Conservation (phyloP, 2,888 invertebrate genomes). For the Lycophotia porphyrea region DNA sequence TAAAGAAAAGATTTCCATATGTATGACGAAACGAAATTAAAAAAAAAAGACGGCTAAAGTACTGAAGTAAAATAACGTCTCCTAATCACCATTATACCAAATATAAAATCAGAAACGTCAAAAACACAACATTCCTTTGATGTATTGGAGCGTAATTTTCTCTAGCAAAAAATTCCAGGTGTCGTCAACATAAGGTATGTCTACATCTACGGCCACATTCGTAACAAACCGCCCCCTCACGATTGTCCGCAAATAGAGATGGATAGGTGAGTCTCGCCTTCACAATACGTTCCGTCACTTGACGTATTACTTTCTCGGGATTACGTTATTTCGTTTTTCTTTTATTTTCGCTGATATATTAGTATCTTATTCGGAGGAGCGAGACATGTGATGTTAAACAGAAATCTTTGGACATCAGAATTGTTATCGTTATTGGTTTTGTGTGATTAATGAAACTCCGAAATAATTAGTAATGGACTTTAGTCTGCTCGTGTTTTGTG, state of each 20-base stretch:
- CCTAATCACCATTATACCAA: neutral
- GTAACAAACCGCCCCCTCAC: slow-evolving; percentile 41
- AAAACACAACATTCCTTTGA: slow-evolving; percentile 15
- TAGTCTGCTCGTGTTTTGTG: neutral
- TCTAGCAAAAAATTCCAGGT: slow-evolving; percentile 21
- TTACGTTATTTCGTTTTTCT: slow-evolving; percentile 42
- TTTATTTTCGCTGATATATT: slow-evolving; percentile 29
- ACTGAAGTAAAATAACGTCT: slow-evolving; percentile 1
- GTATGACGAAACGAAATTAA: neutral
- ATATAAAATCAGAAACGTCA: neutral
- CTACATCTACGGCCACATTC: slow-evolving; percentile 28
- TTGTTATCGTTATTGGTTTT: slow-evolving; percentile 2
- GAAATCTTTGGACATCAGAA: slow-evolving; percentile 13
- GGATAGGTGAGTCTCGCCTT: slow-evolving; percentile 55
- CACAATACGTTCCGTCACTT: slow-evolving; percentile 37
- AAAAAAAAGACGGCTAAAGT: neutral
- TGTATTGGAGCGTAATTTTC: slow-evolving; percentile 21
- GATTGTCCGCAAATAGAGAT: slow-evolving; percentile 59
- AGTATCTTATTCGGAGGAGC: slow-evolving; percentile 23
- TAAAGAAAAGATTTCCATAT: neutral
- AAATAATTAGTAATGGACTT: neutral
- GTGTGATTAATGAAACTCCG: neutral
- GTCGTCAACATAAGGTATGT: slow-evolving; percentile 26
- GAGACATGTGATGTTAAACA: neutral
- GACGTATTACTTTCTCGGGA: slow-evolving; percentile 55